Conservation (phyloP, 1,140 invertebrate genomes). For the Triops longicaudatus region DNA sequence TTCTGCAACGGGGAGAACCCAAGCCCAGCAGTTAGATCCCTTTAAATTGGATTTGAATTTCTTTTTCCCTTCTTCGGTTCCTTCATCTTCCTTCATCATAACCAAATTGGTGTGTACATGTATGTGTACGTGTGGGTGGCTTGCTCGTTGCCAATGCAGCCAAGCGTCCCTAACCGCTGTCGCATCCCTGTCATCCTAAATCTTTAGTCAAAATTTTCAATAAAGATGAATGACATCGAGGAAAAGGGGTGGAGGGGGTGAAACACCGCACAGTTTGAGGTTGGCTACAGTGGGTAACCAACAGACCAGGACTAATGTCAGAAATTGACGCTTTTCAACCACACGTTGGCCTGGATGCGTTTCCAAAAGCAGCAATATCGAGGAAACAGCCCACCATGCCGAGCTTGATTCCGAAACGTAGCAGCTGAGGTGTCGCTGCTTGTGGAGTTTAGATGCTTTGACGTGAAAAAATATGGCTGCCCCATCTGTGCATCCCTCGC, state of each 20-base stretch:
- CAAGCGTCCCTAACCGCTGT: slow-evolving; percentile 10
- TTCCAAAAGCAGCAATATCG: neutral
- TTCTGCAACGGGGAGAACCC: neutral
- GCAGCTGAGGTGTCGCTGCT: slow-evolving; percentile 7
- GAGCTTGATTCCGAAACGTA: neutral
- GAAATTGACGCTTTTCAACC: slow-evolving; percentile 10
- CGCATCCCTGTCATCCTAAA: neutral
- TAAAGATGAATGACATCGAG: neutral
- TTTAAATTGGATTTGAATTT: slow-evolving; percentile 16
- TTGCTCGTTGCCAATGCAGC: neutral
- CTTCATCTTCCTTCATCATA: neutral
- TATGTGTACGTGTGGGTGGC: too few relatives aligned
- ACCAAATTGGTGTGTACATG: neutral
- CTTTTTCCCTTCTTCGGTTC: neutral
- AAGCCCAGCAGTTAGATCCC: neutral
- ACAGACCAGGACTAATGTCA: slow-evolving; percentile 6
- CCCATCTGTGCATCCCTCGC: slow-evolving; percentile 3
- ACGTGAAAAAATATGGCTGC: slow-evolving; percentile 8
- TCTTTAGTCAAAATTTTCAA: slow-evolving; percentile 1
- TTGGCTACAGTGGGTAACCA: neutral
- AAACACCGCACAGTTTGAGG: neutral
- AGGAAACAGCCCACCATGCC: neutral
- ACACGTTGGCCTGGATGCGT: neutral
- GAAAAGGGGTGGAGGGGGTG: neutral
- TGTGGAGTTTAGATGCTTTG: neutral